Base-by-base conservation (phyloP, 2,888 invertebrate species). In the Chouioia cunea region DNA sequence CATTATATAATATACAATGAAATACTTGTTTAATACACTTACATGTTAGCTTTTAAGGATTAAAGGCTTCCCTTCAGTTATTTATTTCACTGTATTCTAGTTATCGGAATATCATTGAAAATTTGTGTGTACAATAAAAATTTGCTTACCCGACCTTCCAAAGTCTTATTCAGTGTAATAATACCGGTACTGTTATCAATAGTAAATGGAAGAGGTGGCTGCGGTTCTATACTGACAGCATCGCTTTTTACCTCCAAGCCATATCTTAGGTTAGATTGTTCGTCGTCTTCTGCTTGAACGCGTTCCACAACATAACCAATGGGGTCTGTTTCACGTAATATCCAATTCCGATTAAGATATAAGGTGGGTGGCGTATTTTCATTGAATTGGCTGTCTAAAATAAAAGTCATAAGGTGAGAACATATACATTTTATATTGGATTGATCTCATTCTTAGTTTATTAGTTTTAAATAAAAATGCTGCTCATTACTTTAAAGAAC, bases 131-230 rank as follows among this genome's bases (percentile, higher is more conserved):
- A n/a, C n/a, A n/a, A n/a, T n/a, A 27, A 6, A 4, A 27, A 27
- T 27, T 27, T 86, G n/a, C 89, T 89, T 87, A 95, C 95, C 88
- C 92, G 89, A 81, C 93, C 93, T 78, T 86, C 85, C 44, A 96
- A 88, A 0, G 93, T 92, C 80, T 94, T 92, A 79, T 94, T 95
- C 59, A 95, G 89, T 78, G 90, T 92, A 63, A 96, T 93, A 4
- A 91, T 90, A 43, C 96, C 96, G 0, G 92, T 92, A 3, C 87
- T 86, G 47, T 90, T 89, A 84, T 96, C 90, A 73, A 96, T 95
- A 54, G 88, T 86, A 82, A 96, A 96, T 0, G 95, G 95, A 22
- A 92, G 87, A 4, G 89, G 89, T 6, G 15, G 48, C 62, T 79
- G 81, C 10, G 79, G 79, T 27, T 52, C 57, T 12, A 78, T 79